phyloP scores from a whole-genome alignment of 2,888 invertebrate species.

The Caenorhabditis plicata region DNA sequence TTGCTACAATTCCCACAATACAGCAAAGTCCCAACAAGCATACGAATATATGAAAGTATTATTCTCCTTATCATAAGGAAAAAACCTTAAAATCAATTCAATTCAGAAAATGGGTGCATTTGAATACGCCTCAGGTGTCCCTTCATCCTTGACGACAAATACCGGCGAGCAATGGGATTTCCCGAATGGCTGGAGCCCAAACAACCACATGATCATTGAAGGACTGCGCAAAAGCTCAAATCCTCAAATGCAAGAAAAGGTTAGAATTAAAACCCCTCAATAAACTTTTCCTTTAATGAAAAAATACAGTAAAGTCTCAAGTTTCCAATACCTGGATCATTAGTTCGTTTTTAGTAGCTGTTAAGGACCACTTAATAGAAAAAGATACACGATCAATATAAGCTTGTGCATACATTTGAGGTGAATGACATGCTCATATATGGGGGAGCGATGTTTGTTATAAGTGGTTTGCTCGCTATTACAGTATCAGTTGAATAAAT shows the following conservation, averaged over 20 bases:
- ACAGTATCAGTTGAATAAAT: too few relatives aligned
- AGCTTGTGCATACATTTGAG: too few relatives aligned
- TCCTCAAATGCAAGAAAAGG: constrained; percentile 53
- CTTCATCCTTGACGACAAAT: constrained; percentile 68
- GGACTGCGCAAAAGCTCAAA: constrained; percentile 72
- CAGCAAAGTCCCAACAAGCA: constrained; percentile 42
- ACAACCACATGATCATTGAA: constrained; percentile 76
- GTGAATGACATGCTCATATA: too few relatives aligned
- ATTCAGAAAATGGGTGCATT: constrained; percentile 48
- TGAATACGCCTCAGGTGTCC: constrained; percentile 50
- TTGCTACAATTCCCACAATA: constrained; percentile 51
- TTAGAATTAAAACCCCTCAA: too few relatives aligned
- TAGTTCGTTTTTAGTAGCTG: too few relatives aligned
- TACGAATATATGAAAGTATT: constrained; percentile 45
- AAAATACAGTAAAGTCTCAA: too few relatives aligned
- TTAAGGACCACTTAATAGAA: too few relatives aligned
- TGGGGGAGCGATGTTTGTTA: too few relatives aligned
- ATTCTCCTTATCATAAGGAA: background rate
- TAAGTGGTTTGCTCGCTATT: too few relatives aligned
- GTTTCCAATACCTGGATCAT: too few relatives aligned
- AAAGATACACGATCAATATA: too few relatives aligned
- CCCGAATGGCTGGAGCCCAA: constrained; percentile 57
- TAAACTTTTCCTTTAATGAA: too few relatives aligned
- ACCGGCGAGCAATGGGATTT: constrained; percentile 71
- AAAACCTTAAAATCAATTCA: background rate